Evolutionary conservation across 1,140 invertebrate species (phyloP).

Genomic region (Odontomachus brunneus): DNA sequence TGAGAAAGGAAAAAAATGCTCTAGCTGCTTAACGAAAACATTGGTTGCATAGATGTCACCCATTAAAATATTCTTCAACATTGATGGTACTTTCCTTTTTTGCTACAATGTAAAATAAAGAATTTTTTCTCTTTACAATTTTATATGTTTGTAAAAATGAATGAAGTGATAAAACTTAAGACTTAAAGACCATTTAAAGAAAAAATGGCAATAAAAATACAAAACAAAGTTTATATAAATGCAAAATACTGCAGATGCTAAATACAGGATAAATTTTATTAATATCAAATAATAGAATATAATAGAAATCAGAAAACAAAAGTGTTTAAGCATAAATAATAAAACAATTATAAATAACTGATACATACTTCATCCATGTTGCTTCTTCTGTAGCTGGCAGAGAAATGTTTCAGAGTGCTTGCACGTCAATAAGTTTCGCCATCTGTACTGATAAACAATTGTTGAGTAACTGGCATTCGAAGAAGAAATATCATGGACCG

Average conservation of each 20-base stretch:
- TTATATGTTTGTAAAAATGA: background rate
- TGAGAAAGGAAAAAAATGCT: conserved; percentile 86
- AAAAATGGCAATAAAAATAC: background rate
- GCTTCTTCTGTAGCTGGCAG: background rate
- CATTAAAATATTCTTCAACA: conserved; percentile 86
- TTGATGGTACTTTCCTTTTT: conserved; percentile 84
- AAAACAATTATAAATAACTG: no score
- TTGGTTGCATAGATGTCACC: conserved; percentile 89
- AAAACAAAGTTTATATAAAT: no score
- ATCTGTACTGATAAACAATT: background rate
- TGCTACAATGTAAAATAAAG: conserved; percentile 34
- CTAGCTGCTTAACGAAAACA: conserved; percentile 86
- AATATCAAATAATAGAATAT: no score
- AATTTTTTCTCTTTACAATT: background rate
- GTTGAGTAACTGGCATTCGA: background rate
- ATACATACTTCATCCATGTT: background rate
- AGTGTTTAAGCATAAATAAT: no score
- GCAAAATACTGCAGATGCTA: no score
- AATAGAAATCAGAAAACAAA: no score
- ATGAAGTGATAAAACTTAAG: no score
- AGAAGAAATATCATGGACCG: no score
- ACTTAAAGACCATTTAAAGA: background rate
- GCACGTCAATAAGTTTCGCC: background rate
- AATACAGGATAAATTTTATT: no score
- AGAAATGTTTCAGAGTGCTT: background rate